Percentiles rank a stretch among this genome's conserved stretches.
These are phyloP conservation scores for Danio tinwini DNA, from an alignment of 2,797 vertebrate genomes.

Conservation along the genomic window DNA sequence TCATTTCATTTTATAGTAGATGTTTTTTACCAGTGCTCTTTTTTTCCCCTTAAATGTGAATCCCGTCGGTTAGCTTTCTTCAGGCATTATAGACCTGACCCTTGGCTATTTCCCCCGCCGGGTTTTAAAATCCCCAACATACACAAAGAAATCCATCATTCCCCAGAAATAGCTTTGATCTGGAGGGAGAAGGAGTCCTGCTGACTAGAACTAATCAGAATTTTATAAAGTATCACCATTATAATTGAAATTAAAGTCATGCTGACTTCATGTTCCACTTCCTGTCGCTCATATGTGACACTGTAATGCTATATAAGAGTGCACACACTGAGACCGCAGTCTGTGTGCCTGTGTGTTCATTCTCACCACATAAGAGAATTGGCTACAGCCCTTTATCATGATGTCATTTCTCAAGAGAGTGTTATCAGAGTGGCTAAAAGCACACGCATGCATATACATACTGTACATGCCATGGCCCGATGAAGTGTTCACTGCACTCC, in stretches of 20 bases:
- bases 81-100: conserved; percentile 3
- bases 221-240: conserved; percentile 37
- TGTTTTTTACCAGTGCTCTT: not conserved
- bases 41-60: conserved; percentile 1
- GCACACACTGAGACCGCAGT: not conserved
- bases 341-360: not conserved
- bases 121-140: conserved; percentile 14
- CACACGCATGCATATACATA: conserved; percentile 21
- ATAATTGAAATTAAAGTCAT: conserved; percentile 48
- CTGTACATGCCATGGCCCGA: not conserved
- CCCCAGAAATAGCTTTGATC: conserved; percentile 38
- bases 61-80: not conserved
- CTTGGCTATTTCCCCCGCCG: conserved; percentile 9
- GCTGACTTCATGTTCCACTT: conserved; percentile 22
- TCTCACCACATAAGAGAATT: conserved; percentile 36
- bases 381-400: conserved; percentile 39
- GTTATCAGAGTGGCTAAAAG: conserved; percentile 12
- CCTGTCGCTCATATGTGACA: not conserved
- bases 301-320: too few relatives aligned
- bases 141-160: conserved; percentile 44
- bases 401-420: conserved; percentile 24
- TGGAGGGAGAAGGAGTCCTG: conserved; percentile 31
- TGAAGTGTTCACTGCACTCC: conserved; percentile 10
- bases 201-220: conserved; percentile 52
- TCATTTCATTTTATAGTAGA: not conserved